Evolutionary conservation across 1,140 invertebrate species (phyloP), one percentile per base, ranked within the genome.

Genomic region (Heliconius eleuchia): DNA sequence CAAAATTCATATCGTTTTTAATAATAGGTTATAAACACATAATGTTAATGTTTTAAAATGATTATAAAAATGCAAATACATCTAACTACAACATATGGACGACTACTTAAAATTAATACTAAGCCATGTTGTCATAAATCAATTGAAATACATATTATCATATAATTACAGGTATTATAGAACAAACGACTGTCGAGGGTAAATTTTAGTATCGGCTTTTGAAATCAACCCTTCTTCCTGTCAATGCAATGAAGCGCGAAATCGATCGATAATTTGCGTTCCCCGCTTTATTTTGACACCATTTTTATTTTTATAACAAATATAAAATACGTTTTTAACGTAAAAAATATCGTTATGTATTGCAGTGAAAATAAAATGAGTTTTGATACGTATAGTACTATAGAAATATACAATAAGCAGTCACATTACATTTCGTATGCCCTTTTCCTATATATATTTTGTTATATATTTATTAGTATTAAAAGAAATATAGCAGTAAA

Each of bases 211-310:
- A 66, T 66, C 60, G 60, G 60, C 60, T 66, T 66, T 66, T 66
- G 23, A 66, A 66, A 66, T 66, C 60, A 66, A 66, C 60, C 60
- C 60, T 66, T 66, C 60, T 27, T 66, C 60, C 60, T 66, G 60
- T 66, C 60, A 66, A 66, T 66, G 60, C 60, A 66, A 66, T 66
- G 60, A 66, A 66, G 60, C 60, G 60, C 60, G 27, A 66, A 66
- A 66, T 66, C 27, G 60, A 66, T 66, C 60, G 60, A 66, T 66
- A 66, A 66, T 66, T 66, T 66, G 60, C 60, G 30, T 66, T 30
- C 23, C 60, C 60, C 60, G 23, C 60, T 66, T 66, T 30, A 66
- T 66, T 66, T 23, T 30, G 60, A 4, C 60, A 66, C 60, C 60
- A 66, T 66, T 16, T 66, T 66, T 30, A 11, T 30, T 66, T 30